These are phyloP conservation scores for Ericerus pela DNA, from an alignment of 1,140 invertebrate genomes.

Conservation along the genomic window DNA sequence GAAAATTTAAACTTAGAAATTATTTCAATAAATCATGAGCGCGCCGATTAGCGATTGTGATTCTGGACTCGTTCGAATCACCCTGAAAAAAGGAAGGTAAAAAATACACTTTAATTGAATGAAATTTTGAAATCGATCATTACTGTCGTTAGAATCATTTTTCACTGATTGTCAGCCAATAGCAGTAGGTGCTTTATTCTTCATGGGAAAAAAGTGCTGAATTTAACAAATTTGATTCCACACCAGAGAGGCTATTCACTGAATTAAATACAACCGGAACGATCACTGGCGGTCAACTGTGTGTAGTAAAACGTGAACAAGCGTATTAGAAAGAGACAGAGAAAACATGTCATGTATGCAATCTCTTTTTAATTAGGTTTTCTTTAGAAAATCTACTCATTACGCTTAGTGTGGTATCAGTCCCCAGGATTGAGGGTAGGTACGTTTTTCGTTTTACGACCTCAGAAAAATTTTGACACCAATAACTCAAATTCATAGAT, in stretches of 20 bases:
- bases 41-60: conserved; percentile 68
- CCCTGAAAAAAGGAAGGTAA: conserved; percentile 29
- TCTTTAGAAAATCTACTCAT: too few relatives aligned
- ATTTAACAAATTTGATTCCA: neutral
- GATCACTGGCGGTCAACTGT: too few relatives aligned
- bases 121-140: neutral
- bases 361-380: too few relatives aligned
- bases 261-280: neutral
- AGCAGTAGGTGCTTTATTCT: neutral
- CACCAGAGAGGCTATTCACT: neutral
- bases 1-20: conserved; percentile 17
- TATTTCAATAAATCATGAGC: conserved; percentile 71
- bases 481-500: too few relatives aligned
- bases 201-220: neutral
- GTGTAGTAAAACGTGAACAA: too few relatives aligned
- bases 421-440: too few relatives aligned
- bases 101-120: neutral
- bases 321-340: too few relatives aligned
- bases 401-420: too few relatives aligned
- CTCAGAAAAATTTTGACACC: too few relatives aligned
- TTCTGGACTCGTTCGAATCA: conserved; percentile 48
- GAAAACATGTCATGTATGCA: too few relatives aligned
- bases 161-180: neutral
- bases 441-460: too few relatives aligned
- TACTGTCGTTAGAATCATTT: neutral